Conservation (phyloP, 2,113 vertebrate species). For the Calidris pugnax region DNA sequence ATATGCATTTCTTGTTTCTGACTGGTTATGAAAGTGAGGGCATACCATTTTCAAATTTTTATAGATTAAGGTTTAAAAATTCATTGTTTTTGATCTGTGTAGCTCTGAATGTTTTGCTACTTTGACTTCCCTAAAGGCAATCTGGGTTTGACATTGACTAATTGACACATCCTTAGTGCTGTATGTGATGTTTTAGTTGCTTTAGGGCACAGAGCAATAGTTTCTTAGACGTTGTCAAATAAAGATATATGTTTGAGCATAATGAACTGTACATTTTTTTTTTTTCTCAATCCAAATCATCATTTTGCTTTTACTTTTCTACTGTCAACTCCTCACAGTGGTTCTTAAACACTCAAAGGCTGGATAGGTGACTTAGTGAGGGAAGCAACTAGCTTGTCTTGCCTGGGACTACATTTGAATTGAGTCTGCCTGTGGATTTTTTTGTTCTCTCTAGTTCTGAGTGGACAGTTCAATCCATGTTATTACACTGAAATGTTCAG, state of each 20-base stretch:
- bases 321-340: conserved; percentile 74
- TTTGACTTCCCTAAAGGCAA: conserved; percentile 78
- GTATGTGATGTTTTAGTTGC: conserved; percentile 74
- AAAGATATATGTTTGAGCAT: conserved; percentile 73
- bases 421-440: conserved; percentile 74
- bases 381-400: conserved; percentile 69
- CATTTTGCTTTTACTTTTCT: conserved; percentile 80
- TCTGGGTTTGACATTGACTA: conserved; percentile 75
- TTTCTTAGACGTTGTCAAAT: conserved; percentile 67
- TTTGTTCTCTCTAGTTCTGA: conserved; percentile 73
- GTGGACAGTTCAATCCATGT: conserved; percentile 70
- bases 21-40: conserved; percentile 85
- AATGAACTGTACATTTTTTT: conserved; percentile 70
- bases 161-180: conserved; percentile 74
- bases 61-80: conserved; percentile 79
- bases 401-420: conserved; percentile 76
- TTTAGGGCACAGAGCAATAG: conserved; percentile 69
- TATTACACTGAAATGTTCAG: conserved; percentile 65
- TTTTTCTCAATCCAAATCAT: conserved; percentile 66
- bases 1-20: conserved; percentile 88
- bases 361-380: conserved; percentile 70
- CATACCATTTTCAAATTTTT: conserved; percentile 80
- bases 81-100: conserved; percentile 79
- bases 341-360: conserved; percentile 70
- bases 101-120: conserved; percentile 82